Conservation (phyloP, 2,888 invertebrate species). For the Ariolimax columbianus region DNA sequence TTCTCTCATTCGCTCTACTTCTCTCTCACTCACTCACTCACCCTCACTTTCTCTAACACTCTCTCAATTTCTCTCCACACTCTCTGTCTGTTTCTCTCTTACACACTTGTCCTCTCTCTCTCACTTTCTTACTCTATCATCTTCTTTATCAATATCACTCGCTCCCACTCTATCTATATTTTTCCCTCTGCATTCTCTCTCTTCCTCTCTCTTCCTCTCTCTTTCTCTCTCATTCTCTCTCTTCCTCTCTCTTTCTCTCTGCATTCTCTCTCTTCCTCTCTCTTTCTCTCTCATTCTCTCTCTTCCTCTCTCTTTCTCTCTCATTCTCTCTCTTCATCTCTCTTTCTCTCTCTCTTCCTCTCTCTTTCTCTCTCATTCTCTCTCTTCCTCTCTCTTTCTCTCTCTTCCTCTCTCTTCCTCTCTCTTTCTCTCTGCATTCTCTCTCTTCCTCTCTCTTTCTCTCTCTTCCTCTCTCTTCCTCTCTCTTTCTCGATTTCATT, state of each 20-base stretch:
- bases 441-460: not conserved
- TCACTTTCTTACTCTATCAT: too few species aligned
- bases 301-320: not conserved
- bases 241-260: not conserved
- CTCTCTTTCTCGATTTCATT: not conserved
- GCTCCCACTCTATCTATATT: not conserved
- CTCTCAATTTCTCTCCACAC: too few species aligned
- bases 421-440: not conserved
- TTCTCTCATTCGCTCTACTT: not conserved
- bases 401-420: not conserved
- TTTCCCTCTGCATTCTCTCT: too few species aligned
- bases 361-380: not conserved
- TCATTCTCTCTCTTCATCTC: not conserved
- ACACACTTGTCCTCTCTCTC: too few species aligned
- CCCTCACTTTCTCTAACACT: too few species aligned
- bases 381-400: not conserved
- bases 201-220: not conserved
- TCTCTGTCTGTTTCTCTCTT: too few species aligned
- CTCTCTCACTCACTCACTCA: not conserved
- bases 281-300: not conserved
- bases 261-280: not conserved
- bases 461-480: not conserved
- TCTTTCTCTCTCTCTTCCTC: not conserved
- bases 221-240: not conserved
- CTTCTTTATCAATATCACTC: too few species aligned